Evolutionary conservation across 2,888 invertebrate species (phyloP).

Genomic region (Drosophila koepferae): DNA sequence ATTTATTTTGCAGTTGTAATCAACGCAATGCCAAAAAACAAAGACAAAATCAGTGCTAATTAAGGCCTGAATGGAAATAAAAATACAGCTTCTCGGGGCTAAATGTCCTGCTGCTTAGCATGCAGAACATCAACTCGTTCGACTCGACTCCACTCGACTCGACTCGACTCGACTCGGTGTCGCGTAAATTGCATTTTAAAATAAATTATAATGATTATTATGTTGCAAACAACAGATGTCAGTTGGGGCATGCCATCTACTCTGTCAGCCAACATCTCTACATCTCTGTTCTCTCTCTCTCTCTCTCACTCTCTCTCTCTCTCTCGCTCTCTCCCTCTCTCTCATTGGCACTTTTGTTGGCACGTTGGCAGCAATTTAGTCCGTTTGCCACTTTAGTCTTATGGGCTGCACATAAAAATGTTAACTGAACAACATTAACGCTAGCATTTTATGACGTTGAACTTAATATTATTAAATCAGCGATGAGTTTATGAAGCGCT

Average conservation of each 20-base stretch:
- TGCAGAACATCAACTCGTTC: conserved; percentile 51
- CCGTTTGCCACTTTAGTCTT: conserved; percentile 65
- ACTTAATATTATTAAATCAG: conserved; percentile 77
- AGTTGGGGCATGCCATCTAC: conserved; percentile 37
- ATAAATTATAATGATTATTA: conserved; percentile 80
- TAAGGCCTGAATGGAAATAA: conserved; percentile 20
- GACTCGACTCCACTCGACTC: conserved; percentile 38
- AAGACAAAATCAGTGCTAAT: conserved; percentile 70
- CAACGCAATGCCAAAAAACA: conserved; percentile 54
- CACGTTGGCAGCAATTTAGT: conserved; percentile 49
- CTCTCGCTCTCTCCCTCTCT: conserved; percentile 1
- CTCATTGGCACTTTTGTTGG: conserved; percentile 5
- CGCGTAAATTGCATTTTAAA: conserved; percentile 79
- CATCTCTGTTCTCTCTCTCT: background rate
- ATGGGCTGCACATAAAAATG: conserved; percentile 73
- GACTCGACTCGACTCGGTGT: conserved; percentile 31
- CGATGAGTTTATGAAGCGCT: conserved; percentile 67
- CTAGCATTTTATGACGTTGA: conserved; percentile 73
- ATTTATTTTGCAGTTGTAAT: conserved; percentile 69
- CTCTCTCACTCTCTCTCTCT: conserved; percentile 8
- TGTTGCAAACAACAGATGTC: conserved; percentile 78
- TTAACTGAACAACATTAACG: conserved; percentile 76
- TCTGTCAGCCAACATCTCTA: background rate
- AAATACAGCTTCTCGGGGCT: conserved; percentile 18
- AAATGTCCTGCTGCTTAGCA: conserved; percentile 51